phyloP scores from a whole-genome alignment of 1,140 invertebrate species.

The Drosophila gunungcola region DNA sequence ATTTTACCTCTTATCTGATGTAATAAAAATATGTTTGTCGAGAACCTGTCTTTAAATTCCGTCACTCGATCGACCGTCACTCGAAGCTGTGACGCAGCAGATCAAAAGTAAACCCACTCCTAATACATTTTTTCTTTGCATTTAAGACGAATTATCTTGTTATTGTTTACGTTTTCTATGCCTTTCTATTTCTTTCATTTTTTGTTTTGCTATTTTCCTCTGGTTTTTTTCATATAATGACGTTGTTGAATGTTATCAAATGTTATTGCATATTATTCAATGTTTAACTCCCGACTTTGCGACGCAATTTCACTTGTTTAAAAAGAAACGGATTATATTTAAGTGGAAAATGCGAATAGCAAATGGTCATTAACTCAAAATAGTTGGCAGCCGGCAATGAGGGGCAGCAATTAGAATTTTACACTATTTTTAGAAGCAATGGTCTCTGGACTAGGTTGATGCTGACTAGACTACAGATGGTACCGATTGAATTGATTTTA shows the following conservation, averaged over 20 bases:
- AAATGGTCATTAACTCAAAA: conserved; percentile 54
- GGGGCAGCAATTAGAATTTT: conserved; percentile 49
- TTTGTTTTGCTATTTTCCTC: conserved; percentile 24
- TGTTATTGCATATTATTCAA: conserved; percentile 46
- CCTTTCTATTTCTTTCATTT: conserved; percentile 13
- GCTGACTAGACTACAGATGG: not conserved
- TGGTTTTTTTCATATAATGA: conserved; percentile 48
- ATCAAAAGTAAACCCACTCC: conserved; percentile 2
- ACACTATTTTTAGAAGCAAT: conserved; percentile 13
- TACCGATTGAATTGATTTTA: too few relatives aligned
- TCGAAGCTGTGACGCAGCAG: conserved; percentile 31
- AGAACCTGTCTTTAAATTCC: conserved; percentile 28
- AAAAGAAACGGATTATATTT: conserved; percentile 52
- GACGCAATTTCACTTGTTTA: conserved; percentile 36
- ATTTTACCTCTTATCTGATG: conserved; percentile 22
- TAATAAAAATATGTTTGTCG: conserved; percentile 46
- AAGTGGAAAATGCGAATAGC: conserved; percentile 41
- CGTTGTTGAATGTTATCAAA: conserved; percentile 45
- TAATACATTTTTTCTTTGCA: conserved; percentile 15
- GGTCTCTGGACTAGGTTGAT: conserved; percentile 9
- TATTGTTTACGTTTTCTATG: conserved; percentile 54
- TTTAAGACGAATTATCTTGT: conserved; percentile 23
- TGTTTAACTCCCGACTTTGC: conserved; percentile 17
- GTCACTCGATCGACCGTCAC: conserved; percentile 9
- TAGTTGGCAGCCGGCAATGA: conserved; percentile 50